phyloP scores from a whole-genome alignment of 1,140 invertebrate species.

The Magallana ariakensis region DNA sequence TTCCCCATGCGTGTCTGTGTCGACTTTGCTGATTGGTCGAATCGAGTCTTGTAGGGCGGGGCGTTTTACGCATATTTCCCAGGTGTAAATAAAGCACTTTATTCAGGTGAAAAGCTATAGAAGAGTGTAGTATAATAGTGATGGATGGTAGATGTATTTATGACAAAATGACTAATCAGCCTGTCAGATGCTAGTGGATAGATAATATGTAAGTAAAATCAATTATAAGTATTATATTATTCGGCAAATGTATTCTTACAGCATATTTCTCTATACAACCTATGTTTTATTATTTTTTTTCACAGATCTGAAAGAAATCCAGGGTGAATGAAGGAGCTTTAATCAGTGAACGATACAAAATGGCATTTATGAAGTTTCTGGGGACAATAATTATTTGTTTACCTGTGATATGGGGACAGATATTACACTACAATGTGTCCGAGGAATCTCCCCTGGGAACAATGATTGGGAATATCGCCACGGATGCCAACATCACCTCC shows the following conservation, averaged over 20 bases:
- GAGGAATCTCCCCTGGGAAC: constrained; percentile 52
- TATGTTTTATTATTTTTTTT: background rate
- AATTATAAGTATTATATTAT: background rate
- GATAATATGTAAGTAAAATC: constrained; percentile 26
- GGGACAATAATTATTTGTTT: constrained; percentile 15
- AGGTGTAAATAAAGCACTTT: constrained; percentile 35
- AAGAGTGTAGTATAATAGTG: constrained; percentile 21
- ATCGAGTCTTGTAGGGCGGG: background rate
- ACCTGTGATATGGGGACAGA: constrained; percentile 10
- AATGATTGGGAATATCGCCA: constrained; percentile 59
- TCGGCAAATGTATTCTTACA: background rate
- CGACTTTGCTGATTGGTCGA: background rate
- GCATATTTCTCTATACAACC: background rate
- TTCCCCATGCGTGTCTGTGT: background rate
- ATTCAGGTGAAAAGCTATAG: constrained; percentile 29
- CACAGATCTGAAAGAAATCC: constrained; percentile 13
- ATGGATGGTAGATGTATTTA: constrained; percentile 17
- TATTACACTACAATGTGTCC: constrained; percentile 12
- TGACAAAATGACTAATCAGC: constrained; percentile 36
- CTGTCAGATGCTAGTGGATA: constrained; percentile 10
- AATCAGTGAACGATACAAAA: background rate
- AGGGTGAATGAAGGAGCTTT: background rate
- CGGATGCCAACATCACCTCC: constrained; percentile 50
- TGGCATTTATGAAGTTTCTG: constrained; percentile 19
- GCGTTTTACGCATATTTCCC: constrained; percentile 25